phyloP scores from a whole-genome alignment of 2,888 invertebrate genomes.

The Xanthorhoe designata region DNA sequence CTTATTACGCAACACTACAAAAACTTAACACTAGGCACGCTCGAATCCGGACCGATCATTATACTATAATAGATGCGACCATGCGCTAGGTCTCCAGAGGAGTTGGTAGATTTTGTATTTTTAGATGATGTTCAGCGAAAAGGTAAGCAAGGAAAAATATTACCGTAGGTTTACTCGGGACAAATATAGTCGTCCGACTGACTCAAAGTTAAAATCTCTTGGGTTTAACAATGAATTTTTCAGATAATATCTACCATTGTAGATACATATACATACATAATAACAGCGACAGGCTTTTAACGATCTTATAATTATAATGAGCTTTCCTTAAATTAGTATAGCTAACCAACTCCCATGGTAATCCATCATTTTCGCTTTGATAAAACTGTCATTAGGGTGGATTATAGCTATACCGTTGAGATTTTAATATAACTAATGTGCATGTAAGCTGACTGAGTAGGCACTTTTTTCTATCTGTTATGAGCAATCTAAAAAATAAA shows the following conservation, averaged over 20 bases:
- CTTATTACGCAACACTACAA: constrained; percentile 60
- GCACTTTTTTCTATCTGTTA: neutral
- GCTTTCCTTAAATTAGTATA: constrained; percentile 10
- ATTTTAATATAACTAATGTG: constrained; percentile 38
- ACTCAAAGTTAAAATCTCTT: neutral
- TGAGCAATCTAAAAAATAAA: neutral
- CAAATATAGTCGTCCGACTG: neutral
- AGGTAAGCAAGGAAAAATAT: constrained; percentile 11
- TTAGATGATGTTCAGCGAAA: no score
- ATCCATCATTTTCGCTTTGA: constrained; percentile 28
- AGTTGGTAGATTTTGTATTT: neutral
- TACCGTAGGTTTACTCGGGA: neutral
- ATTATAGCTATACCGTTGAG: constrained; percentile 27
- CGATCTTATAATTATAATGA: neutral
- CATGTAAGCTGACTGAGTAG: constrained; percentile 20
- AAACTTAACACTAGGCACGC: constrained; percentile 40
- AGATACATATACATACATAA: neutral
- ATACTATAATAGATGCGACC: constrained; percentile 2
- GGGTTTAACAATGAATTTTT: neutral
- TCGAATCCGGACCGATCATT: constrained; percentile 13
- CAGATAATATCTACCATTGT: neutral
- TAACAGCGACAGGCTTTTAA: neutral
- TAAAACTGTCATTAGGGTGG: constrained; percentile 31
- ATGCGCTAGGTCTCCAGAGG: neutral
- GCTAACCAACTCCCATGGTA: constrained; percentile 18